Base-by-base conservation (phyloP, 1,140 invertebrate species). In the Zaprionus gabonicus region DNA sequence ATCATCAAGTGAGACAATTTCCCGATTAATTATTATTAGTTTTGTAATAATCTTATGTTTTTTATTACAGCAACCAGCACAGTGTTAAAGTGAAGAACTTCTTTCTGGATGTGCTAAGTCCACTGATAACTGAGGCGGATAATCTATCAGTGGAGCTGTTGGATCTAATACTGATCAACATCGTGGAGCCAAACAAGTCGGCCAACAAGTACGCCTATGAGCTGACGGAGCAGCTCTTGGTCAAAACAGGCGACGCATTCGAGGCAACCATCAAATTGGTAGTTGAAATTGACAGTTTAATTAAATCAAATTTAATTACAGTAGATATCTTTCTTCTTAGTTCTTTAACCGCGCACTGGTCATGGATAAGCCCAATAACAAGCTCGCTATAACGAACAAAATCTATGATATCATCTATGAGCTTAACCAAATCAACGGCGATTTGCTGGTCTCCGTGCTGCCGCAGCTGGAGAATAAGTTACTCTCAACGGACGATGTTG, bases 381-480 rank as follows among this genome's bases (percentile, higher is more conserved):
- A 95, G 65, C 94, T 98, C 31, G 94, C 95, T 74, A 98, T 98
- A 80, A 96, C 95, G 73, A 94, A 94, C 66, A 98, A 98, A 94
- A 96, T 99, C 31, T 99, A 98, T 93, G 98, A 99, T 93, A 94
- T 99, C 59, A 99, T 99, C 80, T 99, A 99, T 93, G 98, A 99
- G 93, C 93, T 99, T 73, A 98, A 99, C 93, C 96, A 97, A 88
- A 99, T 99, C 80, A 98, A 97, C 92, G 97, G 98, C 0, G 96
- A 95, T 85, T 95, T 99, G 25, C 93, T 99, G 62, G 92, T 97
- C 23, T 95, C 97, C 13, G 98, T 99, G 23, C 93, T 99, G 60
- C 98, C 98, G 0, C 98, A 99, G 92, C 94, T 99, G 23, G 98
- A 99, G 90, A 99, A 98, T 91, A 97, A 98, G 93, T 91, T 98